Base-by-base conservation (phyloP, 2,113 vertebrate species). In the Amblyopsis rosae region DNA sequence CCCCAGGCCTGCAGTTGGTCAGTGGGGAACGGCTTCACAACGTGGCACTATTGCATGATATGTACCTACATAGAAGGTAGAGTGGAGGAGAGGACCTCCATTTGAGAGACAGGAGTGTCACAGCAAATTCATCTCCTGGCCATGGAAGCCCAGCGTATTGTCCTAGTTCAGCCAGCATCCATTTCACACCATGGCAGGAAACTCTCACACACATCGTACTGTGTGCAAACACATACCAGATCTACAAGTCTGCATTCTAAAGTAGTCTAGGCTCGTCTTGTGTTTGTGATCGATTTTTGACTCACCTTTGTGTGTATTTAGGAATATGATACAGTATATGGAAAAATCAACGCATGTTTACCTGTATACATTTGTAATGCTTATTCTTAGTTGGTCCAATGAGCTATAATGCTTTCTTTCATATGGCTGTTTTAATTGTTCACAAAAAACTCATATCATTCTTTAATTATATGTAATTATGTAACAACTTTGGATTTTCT, bases 1-100 rank as follows among this genome's bases (percentile, higher is more conserved):
- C 82, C 67, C 47, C 49, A 77, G 86, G 87, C 80, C 80, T 72
- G 64, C 57, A 80, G 79, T 69, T 82, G 81, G 86, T 84, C 89
- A 86, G 82, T 56, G 62, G 80, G 80, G 78, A 86, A 32, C 72
- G 62, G 85, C 72, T 81, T 82, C 82, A 79, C 77, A 79, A 77
- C 76, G 80, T 70, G 82, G 76, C 81, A 69, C 79, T 55, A 15
- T 73, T 59, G 58, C 56, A 61, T 17, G 2, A 72, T 55, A 50
- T 59, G 68, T 32, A 47, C 75, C 59, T 70, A 77, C 75, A 62
- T 51, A 15, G 70, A 73, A 70, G 71, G 63, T 49, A 16, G 54
- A 32, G 72, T 55, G 70, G 70, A 75, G 77, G 72, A 65, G 73
- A 75, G 62, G 68, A 74, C 65, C 58, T 66, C 73, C 16, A 63